These are phyloP conservation scores for Aphelocoma coerulescens DNA, from an alignment of 2,113 vertebrate genomes.

Conservation along the genomic window DNA sequence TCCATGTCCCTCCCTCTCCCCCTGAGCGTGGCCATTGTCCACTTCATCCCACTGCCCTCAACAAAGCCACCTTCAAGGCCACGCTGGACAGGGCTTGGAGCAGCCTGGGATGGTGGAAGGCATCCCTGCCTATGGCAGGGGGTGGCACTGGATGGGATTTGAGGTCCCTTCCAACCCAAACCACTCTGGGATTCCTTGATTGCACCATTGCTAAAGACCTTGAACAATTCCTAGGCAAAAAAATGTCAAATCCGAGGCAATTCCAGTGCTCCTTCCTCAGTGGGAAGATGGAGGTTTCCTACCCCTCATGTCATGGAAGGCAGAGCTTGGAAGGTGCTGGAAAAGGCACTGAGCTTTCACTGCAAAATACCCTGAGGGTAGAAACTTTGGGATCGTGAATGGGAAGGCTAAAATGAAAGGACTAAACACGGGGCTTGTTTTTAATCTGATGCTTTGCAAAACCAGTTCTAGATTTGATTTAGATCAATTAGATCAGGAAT, in stretches of 20 bases:
- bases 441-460: neutral
- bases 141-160: neutral
- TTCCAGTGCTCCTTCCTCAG: neutral
- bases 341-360: neutral
- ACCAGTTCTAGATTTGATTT: neutral
- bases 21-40: neutral
- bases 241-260: neutral
- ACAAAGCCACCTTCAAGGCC: neutral
- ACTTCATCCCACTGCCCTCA: neutral
- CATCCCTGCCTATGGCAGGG: neutral
- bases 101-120: neutral
- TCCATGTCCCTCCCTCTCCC: neutral
- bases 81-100: neutral
- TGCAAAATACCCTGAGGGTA: neutral
- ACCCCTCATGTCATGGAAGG: neutral
- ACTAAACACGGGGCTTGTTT: neutral
- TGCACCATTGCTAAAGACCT: neutral
- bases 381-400: neutral
- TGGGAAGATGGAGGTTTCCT: neutral
- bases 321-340: neutral
- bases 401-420: neutral
- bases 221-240: neutral
- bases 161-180: neutral
- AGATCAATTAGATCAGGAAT: neutral
- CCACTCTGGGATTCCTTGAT: too few relatives aligned